These are phyloP conservation scores for Acrocyrtus sp. DNA, from an alignment of 2,888 invertebrate species.

Conservation along the genomic window DNA sequence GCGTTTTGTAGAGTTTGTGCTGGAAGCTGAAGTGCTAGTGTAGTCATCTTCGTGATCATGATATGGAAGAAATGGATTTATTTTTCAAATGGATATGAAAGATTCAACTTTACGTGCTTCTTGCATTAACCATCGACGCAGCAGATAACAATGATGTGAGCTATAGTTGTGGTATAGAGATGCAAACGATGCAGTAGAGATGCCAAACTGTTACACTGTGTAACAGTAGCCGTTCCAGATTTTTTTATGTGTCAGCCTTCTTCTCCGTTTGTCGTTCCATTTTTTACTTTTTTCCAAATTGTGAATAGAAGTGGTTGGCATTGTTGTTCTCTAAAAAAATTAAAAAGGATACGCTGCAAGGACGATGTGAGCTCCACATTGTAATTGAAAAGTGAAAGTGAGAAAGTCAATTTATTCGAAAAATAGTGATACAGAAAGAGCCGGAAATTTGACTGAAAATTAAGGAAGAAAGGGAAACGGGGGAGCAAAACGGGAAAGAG, in stretches of 20 bases:
- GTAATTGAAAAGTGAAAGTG: not conserved
- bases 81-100: not conserved
- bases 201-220: no score
- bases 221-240: no score
- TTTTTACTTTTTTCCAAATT: no score
- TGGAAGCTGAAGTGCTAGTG: not conserved
- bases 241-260: no score
- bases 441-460: slow-evolving; percentile 34
- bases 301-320: no score
- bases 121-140: not conserved
- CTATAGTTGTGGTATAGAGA: not conserved
- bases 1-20: not conserved
- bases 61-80: not conserved
- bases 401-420: not conserved
- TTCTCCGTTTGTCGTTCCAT: no score
- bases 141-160: not conserved
- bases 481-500: slow-evolving; percentile 9
- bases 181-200: no score
- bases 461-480: not conserved
- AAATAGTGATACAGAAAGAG: slow-evolving; percentile 2
- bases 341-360: no score
- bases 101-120: not conserved
- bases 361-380: no score
- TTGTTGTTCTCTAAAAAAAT: no score
- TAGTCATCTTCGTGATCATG: not conserved